Percentiles rank a stretch among this genome's conserved stretches.
Conservation (phyloP, 1,140 invertebrate genomes). For the Probaryconus sp. region DNA sequence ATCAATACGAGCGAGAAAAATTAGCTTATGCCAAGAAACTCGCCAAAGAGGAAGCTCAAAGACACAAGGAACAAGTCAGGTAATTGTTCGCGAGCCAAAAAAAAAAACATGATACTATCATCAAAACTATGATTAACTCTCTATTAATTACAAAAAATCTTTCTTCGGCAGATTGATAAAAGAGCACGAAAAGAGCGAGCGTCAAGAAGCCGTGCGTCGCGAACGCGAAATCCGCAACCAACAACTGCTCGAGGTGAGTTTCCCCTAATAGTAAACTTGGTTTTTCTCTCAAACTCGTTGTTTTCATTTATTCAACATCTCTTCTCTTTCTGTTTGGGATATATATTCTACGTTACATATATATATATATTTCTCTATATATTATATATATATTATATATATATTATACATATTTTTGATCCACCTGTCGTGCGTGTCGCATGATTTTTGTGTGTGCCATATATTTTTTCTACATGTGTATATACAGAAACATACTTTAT, state of each 20-base stretch:
- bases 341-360: conserved; percentile 66
- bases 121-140: too few relatives aligned
- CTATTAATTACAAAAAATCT: background rate
- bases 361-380: conserved; percentile 12
- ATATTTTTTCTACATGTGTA: conserved; percentile 69
- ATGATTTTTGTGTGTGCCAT: conserved; percentile 77
- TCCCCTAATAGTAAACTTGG: conserved; percentile 38
- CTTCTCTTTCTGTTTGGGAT: conserved; percentile 75
- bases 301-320: conserved; percentile 74
- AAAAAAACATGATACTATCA: too few relatives aligned
- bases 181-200: conserved; percentile 88
- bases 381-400: conserved; percentile 1
- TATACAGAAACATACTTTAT: conserved; percentile 64
- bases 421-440: conserved; percentile 77
- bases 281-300: conserved; percentile 73
- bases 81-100: conserved; percentile 36
- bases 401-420: conserved; percentile 72
- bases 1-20: conserved; percentile 80
- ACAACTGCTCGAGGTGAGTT: conserved; percentile 82
- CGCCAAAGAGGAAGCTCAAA: conserved; percentile 79
- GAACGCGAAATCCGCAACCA: conserved; percentile 87
- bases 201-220: conserved; percentile 85
- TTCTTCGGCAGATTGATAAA: conserved; percentile 81
- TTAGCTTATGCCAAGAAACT: conserved; percentile 80
- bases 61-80: conserved; percentile 81